These are phyloP conservation scores for Pampus argenteus DNA, from an alignment of 2,797 vertebrate species.

Conservation along the genomic window DNA sequence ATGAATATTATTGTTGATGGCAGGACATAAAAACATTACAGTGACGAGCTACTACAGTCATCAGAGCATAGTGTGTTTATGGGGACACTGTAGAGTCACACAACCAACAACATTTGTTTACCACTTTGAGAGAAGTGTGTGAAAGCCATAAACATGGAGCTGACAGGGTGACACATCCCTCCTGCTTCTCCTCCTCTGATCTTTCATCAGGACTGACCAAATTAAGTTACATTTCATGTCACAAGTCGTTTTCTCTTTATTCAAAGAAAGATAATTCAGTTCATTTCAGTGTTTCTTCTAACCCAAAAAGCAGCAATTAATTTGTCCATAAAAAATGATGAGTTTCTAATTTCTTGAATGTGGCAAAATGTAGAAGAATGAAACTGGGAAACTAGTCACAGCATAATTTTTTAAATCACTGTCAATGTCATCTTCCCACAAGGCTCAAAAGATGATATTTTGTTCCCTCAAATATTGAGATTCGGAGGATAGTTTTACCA, in stretches of 20 bases:
- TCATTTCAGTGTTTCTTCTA: not conserved
- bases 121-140: slow-evolving; percentile 35
- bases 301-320: not conserved
- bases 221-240: not conserved
- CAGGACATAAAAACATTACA: slow-evolving; percentile 8
- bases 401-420: not conserved
- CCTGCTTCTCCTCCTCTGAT: not conserved
- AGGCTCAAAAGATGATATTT: not conserved
- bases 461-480: not conserved
- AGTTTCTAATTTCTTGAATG: not conserved
- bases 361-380: not conserved
- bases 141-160: slow-evolving; percentile 47
- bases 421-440: not conserved
- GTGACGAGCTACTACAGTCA: slow-evolving; percentile 1
- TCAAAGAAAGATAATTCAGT: no score
- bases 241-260: not conserved
- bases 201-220: not conserved
- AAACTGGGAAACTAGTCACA: slow-evolving; percentile 9
- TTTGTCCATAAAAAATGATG: no score
- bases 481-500: slow-evolving; percentile 16
- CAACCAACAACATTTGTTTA: slow-evolving; percentile 34
- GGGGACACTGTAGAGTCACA: slow-evolving; percentile 5
- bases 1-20: not conserved
- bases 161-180: slow-evolving; percentile 1
- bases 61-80: not conserved